phyloP scores from a whole-genome alignment of 2,888 invertebrate species.

The Cacoxenus indagator region DNA sequence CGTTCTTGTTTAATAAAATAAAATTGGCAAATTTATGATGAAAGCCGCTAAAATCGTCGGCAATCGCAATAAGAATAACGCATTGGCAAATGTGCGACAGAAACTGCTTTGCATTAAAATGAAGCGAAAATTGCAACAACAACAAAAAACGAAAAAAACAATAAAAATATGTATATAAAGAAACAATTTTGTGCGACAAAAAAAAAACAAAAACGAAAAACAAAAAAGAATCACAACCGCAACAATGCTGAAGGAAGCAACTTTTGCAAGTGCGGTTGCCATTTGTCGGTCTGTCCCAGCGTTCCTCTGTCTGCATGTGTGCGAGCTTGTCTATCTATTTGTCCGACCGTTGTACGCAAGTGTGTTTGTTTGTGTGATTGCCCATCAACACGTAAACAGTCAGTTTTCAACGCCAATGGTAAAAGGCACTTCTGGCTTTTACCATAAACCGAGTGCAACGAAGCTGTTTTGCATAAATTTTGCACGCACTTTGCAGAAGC shows the following conservation, averaged over 20 bases:
- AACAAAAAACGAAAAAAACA: not conserved
- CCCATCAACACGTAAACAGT: not conserved
- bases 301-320: not conserved
- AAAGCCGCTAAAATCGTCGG: not conserved
- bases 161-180: not conserved
- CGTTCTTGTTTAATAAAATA: not conserved
- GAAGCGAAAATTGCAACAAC: not conserved
- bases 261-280: not conserved
- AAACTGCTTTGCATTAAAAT: not conserved
- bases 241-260: not conserved
- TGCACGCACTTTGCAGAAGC: constrained; percentile 46
- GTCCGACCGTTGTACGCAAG: not conserved
- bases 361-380: not conserved
- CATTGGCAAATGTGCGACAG: not conserved
- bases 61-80: not conserved
- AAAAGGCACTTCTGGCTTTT: not conserved
- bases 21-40: not conserved
- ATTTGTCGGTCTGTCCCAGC: not conserved
- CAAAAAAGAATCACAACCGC: not conserved
- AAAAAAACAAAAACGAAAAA: not conserved
- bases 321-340: not conserved
- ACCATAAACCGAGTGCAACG: not conserved
- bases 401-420: not conserved
- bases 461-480: constrained; percentile 52
- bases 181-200: not conserved